Evolutionary conservation across 2,113 vertebrate genomes (phyloP), one percentile per base, ranked within the genome.

Genomic region (Myxocyprinus asiaticus): DNA sequence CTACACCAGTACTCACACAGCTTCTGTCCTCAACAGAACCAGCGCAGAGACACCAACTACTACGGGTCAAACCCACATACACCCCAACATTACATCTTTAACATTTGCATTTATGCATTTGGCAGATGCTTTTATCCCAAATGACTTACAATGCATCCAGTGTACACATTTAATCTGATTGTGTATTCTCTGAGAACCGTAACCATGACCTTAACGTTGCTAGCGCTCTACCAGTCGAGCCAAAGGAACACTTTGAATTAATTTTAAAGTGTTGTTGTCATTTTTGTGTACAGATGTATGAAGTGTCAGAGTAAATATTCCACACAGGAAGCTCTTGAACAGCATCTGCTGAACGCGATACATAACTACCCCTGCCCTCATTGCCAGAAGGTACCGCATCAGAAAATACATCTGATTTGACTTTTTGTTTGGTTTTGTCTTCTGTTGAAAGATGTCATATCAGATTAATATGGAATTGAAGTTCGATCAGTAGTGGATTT

Each of bases 251-350:
- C 22, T 33, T 33, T 33, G 22, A 33, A 33, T 33, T 1, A n/a
- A n/a, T n/a, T n/a, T n/a, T n/a, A 1, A 33, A 33, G 22, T 33
- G 1, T 33, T 33, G 22, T 33, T 33, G 22, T 33, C 22, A 3
- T 33, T 33, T 33, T 33, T 33, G 22, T 33, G 22, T 58, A n/a
- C 85, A 99, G 98, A 68, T 99, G 98, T 91, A 94, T 94, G 79
- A 98, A 99, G 86, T 99, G 98, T 87, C 96, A 98, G 83, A 98
- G 96, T 91, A 96, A 95, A 85, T 99, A 99, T 80, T 98, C 97
- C 51, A 98, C 97, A 43, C 96, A 96, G 0, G 98, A 98, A 84
- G 96, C 97, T n/a, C 89, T 99, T 88, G 98, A 99, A 62, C 96
- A 98, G 78, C 98, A 99, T 73, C 94, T 99, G 3, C 94, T 97